These are phyloP conservation scores for Liparis tanakae DNA, from an alignment of 2,797 vertebrate species.

Conservation along the genomic window DNA sequence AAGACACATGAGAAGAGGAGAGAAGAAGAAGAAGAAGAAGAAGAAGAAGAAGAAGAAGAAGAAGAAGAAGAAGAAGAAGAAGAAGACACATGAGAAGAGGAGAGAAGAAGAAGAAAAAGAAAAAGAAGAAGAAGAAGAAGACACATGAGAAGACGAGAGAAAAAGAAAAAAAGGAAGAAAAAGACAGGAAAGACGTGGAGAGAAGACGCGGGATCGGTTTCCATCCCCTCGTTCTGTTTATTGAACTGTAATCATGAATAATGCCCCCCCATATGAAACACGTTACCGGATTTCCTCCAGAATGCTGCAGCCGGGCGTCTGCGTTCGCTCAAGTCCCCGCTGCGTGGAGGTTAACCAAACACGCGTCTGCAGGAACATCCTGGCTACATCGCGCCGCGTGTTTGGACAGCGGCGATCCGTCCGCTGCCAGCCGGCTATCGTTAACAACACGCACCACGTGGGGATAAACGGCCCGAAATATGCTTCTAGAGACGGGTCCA, in stretches of 20 bases:
- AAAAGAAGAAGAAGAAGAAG: not conserved
- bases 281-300: slow-evolving; percentile 71
- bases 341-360: slow-evolving; percentile 67
- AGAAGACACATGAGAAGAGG: too few relatives aligned
- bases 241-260: slow-evolving; percentile 75
- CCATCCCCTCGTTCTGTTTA: slow-evolving; percentile 70
- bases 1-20: not conserved
- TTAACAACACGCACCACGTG: slow-evolving; percentile 33
- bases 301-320: slow-evolving; percentile 57
- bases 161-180: slow-evolving; percentile 3
- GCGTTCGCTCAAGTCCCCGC: slow-evolving; percentile 56
- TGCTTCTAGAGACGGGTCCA: not conserved
- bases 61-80: slow-evolving; percentile 1
- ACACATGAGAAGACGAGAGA: not conserved
- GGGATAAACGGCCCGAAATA: slow-evolving; percentile 7
- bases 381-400: slow-evolving; percentile 48
- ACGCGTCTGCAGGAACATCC: slow-evolving; percentile 60
- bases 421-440: slow-evolving; percentile 11
- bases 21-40: not conserved
- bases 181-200: slow-evolving; percentile 11
- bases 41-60: slow-evolving; percentile 5
- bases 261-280: slow-evolving; percentile 67
- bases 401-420: slow-evolving; percentile 39
- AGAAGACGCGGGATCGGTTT: slow-evolving; percentile 45
- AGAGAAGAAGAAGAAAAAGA: not conserved